A percentile compares a stretch with the other conserved stretches of the same genome.
phyloP scores from a whole-genome alignment of 1,140 invertebrate genomes.

The Calosoma granatense region DNA sequence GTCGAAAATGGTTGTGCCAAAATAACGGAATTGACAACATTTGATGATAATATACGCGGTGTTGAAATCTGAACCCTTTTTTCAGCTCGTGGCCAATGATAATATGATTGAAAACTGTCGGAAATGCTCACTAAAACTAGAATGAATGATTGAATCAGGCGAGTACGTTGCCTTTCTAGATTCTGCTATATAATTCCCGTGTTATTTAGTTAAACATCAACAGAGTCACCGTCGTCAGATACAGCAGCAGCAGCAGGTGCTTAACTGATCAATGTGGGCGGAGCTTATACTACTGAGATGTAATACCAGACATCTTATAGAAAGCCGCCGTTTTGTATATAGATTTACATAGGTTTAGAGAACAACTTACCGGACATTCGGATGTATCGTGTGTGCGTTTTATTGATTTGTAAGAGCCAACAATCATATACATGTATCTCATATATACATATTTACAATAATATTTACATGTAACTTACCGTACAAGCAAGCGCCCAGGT shows the following conservation, averaged over 20 bases:
- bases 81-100: too few species aligned
- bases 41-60: too few species aligned
- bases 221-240: too few species aligned
- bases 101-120: too few species aligned
- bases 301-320: conserved; percentile 3
- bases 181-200: conserved; percentile 5
- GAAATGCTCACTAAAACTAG: conserved; percentile 5
- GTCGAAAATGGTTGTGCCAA: conserved; percentile 7
- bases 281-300: not conserved
- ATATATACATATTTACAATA: not conserved
- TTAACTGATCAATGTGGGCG: not conserved
- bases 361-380: not conserved
- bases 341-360: not conserved
- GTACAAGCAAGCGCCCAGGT: too few species aligned
- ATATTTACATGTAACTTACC: too few species aligned
- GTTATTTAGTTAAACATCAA: too few species aligned
- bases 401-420: too few species aligned
- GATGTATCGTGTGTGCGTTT: too few species aligned
- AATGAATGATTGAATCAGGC: not conserved
- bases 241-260: conserved; percentile 4
- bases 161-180: conserved; percentile 1
- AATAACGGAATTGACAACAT: not conserved
- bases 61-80: too few species aligned
- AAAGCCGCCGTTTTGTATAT: conserved; percentile 1
- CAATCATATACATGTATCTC: too few species aligned